A percentile compares a stretch with the other conserved stretches of the same genome.
These are phyloP conservation scores for Dioctria rufipes DNA, from an alignment of 2,888 invertebrate species.

Conservation along the genomic window DNA sequence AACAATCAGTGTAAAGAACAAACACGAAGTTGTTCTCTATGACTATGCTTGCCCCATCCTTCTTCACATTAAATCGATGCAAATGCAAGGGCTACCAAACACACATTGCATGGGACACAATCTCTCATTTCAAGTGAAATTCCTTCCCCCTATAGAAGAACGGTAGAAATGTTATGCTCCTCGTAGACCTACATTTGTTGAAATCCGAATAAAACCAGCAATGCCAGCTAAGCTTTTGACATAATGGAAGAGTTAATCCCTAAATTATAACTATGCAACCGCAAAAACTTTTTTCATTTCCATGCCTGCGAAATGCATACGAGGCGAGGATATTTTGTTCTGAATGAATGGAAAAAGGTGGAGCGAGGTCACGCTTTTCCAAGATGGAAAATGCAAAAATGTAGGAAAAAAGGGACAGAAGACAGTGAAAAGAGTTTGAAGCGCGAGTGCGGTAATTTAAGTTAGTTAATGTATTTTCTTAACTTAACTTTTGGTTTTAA, in stretches of 20 bases:
- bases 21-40: no score
- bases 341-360: slow-evolving; percentile 8
- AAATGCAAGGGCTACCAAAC: no score
- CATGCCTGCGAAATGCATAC: neutral
- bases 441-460: neutral
- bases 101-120: no score
- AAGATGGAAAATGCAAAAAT: neutral
- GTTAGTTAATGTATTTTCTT: neutral
- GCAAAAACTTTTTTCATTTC: slow-evolving; percentile 1
- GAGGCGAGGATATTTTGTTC: neutral
- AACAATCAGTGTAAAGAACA: no score
- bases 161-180: neutral
- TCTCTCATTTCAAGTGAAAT: neutral
- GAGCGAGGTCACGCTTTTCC: neutral
- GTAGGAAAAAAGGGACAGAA: neutral
- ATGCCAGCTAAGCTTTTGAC: slow-evolving; percentile 13
- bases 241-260: slow-evolving; percentile 13
- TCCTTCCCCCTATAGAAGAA: neutral
- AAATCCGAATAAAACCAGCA: neutral
- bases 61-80: no score
- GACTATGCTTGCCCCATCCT: no score
- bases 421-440: neutral
- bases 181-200: neutral
- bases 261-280: slow-evolving; percentile 13
- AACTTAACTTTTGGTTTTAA: neutral